phyloP scores from a whole-genome alignment of 1,140 invertebrate genomes.

The Andrena cerasifolii region DNA sequence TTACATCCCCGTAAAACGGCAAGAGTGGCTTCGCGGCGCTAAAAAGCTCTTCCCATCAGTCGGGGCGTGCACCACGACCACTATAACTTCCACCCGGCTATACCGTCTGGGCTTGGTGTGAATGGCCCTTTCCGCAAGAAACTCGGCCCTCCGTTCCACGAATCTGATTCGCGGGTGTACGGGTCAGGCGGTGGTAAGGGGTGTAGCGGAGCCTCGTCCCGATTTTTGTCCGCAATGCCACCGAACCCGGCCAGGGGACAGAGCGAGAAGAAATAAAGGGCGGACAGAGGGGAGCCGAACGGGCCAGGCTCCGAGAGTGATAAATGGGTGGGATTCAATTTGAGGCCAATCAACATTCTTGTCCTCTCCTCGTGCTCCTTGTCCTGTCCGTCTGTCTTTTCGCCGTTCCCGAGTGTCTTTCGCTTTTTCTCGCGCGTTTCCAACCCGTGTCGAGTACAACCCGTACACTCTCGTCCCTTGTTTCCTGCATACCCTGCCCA shows the following conservation, averaged over 20 bases:
- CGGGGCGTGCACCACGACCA: slow-evolving; percentile 6
- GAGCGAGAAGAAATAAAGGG: slow-evolving; percentile 5
- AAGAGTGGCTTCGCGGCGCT: slow-evolving; percentile 13
- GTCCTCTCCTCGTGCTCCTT: slow-evolving; percentile 63
- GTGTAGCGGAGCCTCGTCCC: slow-evolving; percentile 27
- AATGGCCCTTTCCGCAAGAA: slow-evolving; percentile 56
- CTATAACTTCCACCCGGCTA: slow-evolving; percentile 16
- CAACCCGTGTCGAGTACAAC: slow-evolving; percentile 59
- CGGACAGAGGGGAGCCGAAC: slow-evolving; percentile 16
- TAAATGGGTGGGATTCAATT: slow-evolving; percentile 79
- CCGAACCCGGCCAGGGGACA: slow-evolving; percentile 20
- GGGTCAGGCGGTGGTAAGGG: not conserved
- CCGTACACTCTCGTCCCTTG: not conserved
- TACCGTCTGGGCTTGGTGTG: not conserved
- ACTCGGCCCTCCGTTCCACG: slow-evolving; percentile 39
- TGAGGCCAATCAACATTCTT: slow-evolving; percentile 80
- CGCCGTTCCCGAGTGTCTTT: slow-evolving; percentile 59
- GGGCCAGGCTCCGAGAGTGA: slow-evolving; percentile 66
- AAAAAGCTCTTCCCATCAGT: slow-evolving; percentile 45
- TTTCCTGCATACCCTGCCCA: not conserved
- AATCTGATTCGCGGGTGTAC: slow-evolving; percentile 46
- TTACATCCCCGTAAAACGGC: slow-evolving; percentile 66
- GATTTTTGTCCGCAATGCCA: slow-evolving; percentile 63
- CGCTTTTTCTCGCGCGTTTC: slow-evolving; percentile 70
- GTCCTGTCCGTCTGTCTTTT: slow-evolving; percentile 65